Conservation (phyloP, 2,797 vertebrate genomes). For the Corythornis leucogaster region DNA sequence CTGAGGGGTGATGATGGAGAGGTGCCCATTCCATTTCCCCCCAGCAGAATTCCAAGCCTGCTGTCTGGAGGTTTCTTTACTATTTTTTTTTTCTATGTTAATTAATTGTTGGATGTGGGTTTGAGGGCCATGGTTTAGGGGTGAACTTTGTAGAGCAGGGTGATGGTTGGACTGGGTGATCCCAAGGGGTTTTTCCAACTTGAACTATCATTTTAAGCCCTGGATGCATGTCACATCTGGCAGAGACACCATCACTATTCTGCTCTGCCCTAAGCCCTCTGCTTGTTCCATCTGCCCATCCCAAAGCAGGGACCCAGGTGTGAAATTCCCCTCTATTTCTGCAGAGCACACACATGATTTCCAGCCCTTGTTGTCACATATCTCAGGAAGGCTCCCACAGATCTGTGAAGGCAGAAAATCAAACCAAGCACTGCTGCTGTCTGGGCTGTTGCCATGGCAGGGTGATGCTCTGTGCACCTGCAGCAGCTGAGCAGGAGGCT, state of each 20-base stretch:
- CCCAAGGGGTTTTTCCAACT: background rate
- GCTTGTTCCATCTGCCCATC: background rate
- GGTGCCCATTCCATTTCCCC: background rate
- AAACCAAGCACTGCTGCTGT: background rate
- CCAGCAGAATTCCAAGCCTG: background rate
- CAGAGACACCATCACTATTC: background rate
- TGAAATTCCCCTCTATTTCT: background rate
- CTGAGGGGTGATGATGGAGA: background rate
- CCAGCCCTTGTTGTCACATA: background rate
- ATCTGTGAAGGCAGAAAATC: background rate
- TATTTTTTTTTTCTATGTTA: accelerated
- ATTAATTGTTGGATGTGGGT: too few relatives aligned
- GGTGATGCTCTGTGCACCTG: background rate
- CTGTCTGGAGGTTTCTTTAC: background rate
- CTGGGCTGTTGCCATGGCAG: background rate
- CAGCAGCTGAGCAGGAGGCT: background rate
- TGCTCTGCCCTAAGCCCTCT: background rate
- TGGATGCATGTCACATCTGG: background rate
- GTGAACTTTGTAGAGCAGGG: too few relatives aligned
- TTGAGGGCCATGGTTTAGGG: too few relatives aligned
- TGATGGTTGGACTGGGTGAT: too few relatives aligned
- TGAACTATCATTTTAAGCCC: background rate
- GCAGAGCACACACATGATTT: background rate
- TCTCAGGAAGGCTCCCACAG: background rate
- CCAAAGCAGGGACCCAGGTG: background rate